Conservation (phyloP, 2,113 vertebrate species). For the Xyrauchen texanus region DNA sequence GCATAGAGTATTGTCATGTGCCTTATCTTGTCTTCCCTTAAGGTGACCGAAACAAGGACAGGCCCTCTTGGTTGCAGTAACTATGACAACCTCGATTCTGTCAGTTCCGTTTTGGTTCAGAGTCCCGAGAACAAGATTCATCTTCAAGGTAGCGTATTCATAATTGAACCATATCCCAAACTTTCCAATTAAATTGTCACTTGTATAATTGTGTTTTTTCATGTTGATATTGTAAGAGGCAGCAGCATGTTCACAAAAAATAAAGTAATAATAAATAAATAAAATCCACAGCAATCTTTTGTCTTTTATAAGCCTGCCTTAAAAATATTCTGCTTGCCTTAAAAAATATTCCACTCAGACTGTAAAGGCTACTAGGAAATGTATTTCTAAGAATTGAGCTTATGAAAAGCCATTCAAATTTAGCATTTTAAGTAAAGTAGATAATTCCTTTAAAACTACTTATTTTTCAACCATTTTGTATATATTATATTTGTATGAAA, state of each 20-base stretch:
- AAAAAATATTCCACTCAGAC: background rate
- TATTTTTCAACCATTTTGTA: no score
- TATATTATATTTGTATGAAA: background rate
- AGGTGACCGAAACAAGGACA: constrained; percentile 85
- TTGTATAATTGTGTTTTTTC: constrained; percentile 55
- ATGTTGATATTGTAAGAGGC: constrained; percentile 60
- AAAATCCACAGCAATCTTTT: background rate
- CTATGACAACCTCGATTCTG: constrained; percentile 86
- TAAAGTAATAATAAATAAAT: no score
- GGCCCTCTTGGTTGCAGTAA: constrained; percentile 85
- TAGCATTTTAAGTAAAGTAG: background rate
- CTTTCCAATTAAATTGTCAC: constrained; percentile 73
- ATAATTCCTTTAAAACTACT: background rate
- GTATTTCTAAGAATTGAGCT: no score
- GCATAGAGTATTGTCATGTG: constrained; percentile 56
- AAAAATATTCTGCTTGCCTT: background rate
- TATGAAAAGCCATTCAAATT: no score
- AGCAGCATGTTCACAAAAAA: constrained; percentile 52
- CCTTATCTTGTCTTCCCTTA: constrained; percentile 56
- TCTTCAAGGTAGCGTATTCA: constrained; percentile 80
- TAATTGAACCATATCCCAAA: constrained; percentile 66
- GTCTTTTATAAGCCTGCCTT: background rate
- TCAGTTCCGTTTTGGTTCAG: constrained; percentile 85
- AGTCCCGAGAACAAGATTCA: constrained; percentile 85
- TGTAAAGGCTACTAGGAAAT: background rate